These are phyloP conservation scores for Anhinga anhinga DNA, from an alignment of 2,113 vertebrate genomes.

Conservation along the genomic window DNA sequence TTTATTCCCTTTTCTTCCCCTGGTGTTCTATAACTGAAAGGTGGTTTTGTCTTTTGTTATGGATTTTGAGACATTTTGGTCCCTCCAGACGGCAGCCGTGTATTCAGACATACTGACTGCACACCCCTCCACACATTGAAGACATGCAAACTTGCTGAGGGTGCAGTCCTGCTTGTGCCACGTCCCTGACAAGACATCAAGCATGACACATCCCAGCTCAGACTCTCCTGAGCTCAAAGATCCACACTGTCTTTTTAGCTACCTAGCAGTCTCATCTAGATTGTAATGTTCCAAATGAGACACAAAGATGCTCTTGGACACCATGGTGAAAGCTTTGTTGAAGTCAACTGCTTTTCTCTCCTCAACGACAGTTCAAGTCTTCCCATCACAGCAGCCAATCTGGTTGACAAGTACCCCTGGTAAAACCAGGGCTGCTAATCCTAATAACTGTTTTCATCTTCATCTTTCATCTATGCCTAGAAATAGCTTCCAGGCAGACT, in stretches of 20 bases:
- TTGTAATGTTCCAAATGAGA: background rate
- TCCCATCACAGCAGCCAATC: background rate
- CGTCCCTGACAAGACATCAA: background rate
- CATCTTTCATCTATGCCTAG: background rate
- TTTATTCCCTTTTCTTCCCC: background rate
- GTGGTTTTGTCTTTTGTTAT: background rate
- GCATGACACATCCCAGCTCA: background rate
- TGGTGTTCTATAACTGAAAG: background rate
- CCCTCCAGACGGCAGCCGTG: background rate
- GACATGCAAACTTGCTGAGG: background rate
- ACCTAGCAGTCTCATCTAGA: background rate
- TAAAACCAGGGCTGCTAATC: background rate
- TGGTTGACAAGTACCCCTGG: background rate
- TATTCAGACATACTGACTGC: background rate
- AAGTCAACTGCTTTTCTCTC: background rate
- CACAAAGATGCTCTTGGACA: background rate
- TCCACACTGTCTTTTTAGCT: background rate
- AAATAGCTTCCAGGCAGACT: background rate
- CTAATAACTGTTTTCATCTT: background rate
- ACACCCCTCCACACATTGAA: rapidly evolving
- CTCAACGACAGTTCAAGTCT: background rate
- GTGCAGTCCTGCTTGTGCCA: background rate
- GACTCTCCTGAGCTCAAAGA: background rate
- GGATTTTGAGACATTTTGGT: background rate
- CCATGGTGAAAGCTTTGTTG: background rate